These are phyloP conservation scores for Dreissena rostriformis DNA, from an alignment of 1,140 invertebrate species.

Conservation along the genomic window DNA sequence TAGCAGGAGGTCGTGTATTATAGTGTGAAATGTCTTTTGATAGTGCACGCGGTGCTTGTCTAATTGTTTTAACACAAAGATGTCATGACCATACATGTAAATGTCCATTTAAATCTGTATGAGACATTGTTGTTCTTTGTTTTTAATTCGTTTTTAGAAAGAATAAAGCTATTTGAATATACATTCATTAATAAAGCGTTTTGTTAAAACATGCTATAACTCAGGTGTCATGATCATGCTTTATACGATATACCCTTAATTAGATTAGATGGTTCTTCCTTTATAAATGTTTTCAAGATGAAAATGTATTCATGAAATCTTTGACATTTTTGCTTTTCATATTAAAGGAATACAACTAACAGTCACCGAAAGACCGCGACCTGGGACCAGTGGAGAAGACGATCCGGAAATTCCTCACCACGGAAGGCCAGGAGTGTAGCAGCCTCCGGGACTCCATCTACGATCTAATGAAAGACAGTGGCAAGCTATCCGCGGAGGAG, in stretches of 20 bases:
- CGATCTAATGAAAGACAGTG: not conserved
- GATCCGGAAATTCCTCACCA: not conserved
- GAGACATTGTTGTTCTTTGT: no score
- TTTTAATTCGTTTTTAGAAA: no score
- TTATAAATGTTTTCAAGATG: not conserved
- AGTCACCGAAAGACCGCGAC: constrained; percentile 4
- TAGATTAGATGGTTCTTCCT: not conserved
- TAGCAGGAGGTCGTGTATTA: no score
- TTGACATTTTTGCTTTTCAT: not conserved
- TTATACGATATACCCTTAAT: not conserved
- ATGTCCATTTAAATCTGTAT: no score
- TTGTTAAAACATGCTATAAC: no score
- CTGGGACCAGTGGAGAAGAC: constrained; percentile 40
- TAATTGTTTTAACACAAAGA: no score
- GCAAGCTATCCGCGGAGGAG: not conserved
- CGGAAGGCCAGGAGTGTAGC: not conserved
- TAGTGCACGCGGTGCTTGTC: no score
- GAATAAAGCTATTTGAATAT: no score
- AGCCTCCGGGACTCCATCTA: not conserved
- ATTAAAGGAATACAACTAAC: constrained; percentile 19
- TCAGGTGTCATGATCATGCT: not conserved
- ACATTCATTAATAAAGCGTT: no score
- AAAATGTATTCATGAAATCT: not conserved
- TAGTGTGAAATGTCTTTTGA: no score
- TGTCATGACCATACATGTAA: no score